phyloP scores from a whole-genome alignment of 1,140 invertebrate genomes.

The Drosophila persimilis region DNA sequence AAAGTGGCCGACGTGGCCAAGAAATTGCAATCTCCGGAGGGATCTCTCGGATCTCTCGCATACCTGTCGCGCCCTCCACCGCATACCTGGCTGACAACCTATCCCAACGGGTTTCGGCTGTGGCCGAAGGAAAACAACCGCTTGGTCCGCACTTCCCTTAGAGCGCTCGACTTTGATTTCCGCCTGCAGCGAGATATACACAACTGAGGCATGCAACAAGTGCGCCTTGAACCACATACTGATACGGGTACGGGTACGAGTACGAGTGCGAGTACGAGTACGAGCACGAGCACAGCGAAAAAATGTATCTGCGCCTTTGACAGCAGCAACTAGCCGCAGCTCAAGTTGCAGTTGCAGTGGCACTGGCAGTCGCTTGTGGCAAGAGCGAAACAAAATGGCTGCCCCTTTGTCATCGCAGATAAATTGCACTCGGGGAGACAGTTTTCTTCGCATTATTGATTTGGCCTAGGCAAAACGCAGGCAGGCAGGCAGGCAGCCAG shows the following conservation, averaged over 20 bases:
- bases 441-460: slow-evolving; percentile 46
- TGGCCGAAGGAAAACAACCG: slow-evolving; percentile 30
- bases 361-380: slow-evolving; percentile 9
- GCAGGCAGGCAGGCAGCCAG: neutral
- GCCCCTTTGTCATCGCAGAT: slow-evolving; percentile 46
- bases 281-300: neutral
- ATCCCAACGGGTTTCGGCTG: slow-evolving; percentile 77
- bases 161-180: slow-evolving; percentile 54
- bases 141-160: slow-evolving; percentile 17
- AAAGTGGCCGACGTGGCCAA: slow-evolving; percentile 69
- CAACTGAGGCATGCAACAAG: slow-evolving; percentile 64
- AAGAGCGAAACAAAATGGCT: slow-evolving; percentile 61
- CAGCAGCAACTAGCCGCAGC: slow-evolving; percentile 15
- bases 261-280: neutral
- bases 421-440: slow-evolving; percentile 47
- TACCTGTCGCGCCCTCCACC: slow-evolving; percentile 37
- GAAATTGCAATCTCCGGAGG: slow-evolving; percentile 65
- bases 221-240: slow-evolving; percentile 65
- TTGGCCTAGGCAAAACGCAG: slow-evolving; percentile 31
- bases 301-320: slow-evolving; percentile 56
- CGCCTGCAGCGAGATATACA: slow-evolving; percentile 24
- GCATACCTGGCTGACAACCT: slow-evolving; percentile 60
- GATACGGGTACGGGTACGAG: neutral
- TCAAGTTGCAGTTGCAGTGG: slow-evolving; percentile 43
- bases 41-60: slow-evolving; percentile 34